Conservation (phyloP, 2,888 invertebrate genomes). For the Nemotelus pantherinus region DNA sequence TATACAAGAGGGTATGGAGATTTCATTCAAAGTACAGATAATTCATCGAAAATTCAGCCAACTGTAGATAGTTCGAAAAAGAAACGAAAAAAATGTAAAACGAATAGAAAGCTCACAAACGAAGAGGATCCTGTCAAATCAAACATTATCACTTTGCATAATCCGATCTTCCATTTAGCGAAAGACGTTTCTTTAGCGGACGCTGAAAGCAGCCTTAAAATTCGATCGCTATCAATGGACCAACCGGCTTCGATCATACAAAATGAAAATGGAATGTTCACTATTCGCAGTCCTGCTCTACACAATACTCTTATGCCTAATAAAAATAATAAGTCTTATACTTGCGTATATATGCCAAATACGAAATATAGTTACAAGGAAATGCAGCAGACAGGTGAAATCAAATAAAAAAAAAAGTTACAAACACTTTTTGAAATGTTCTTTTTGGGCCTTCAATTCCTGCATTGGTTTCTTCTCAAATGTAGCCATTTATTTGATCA, state of each 20-base stretch:
- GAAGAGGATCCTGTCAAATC: slow-evolving; percentile 63
- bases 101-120: slow-evolving; percentile 44
- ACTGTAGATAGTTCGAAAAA: slow-evolving; percentile 52
- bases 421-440: no score
- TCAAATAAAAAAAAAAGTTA: no score
- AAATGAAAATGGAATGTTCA: slow-evolving; percentile 83
- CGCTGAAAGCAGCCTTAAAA: slow-evolving; percentile 60
- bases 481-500: no score
- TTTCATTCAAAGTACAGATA: background rate
- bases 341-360: no score
- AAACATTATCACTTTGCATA: slow-evolving; percentile 80
- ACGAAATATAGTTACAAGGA: no score
- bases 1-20: background rate
- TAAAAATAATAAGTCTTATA: no score
- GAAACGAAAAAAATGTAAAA: slow-evolving; percentile 57
- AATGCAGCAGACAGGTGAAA: no score
- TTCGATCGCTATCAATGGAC: slow-evolving; percentile 56
- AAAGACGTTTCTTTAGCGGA: slow-evolving; percentile 53
- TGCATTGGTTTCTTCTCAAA: no score
- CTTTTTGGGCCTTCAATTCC: no score
- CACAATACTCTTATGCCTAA: slow-evolving; percentile 52
- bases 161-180: slow-evolving; percentile 75
- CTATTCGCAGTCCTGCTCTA: slow-evolving; percentile 77
- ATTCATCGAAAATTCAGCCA: background rate
- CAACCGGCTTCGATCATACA: slow-evolving; percentile 75